Conservation (phyloP, 1,140 invertebrate genomes). For the Euglossa dilemma region DNA sequence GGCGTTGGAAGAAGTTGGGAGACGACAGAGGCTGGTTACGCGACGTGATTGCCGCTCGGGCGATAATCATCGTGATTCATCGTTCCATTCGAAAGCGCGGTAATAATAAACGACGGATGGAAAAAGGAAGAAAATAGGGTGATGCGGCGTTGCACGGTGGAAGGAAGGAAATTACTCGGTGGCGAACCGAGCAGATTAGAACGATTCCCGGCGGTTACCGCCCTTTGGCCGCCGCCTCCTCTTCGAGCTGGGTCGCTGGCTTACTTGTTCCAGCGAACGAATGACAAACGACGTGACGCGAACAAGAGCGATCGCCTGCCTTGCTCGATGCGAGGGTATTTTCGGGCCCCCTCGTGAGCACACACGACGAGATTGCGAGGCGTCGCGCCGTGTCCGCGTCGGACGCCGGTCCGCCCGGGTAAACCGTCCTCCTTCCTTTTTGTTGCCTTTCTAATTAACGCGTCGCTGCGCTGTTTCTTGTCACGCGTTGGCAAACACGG, state of each 20-base stretch:
- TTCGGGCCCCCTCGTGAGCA: constrained; percentile 40
- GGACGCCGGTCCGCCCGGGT: constrained; percentile 23
- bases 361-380: constrained; percentile 41
- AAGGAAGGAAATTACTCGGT: constrained; percentile 51
- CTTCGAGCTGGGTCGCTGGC: constrained; percentile 21
- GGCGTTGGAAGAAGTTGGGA: neutral
- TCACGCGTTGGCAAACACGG: constrained; percentile 25
- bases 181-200: constrained; percentile 40
- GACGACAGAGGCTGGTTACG: neutral
- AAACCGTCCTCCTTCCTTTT: constrained; percentile 48
- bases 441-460: constrained; percentile 63
- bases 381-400: constrained; percentile 17
- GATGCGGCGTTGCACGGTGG: neutral
- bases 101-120: constrained; percentile 3
- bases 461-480: constrained; percentile 34
- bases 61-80: constrained; percentile 23
- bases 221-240: constrained; percentile 10
- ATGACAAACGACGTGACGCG: constrained; percentile 62
- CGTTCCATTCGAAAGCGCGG: neutral
- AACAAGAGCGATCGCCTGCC: constrained; percentile 63
- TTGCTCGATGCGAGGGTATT: constrained; percentile 56
- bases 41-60: neutral
- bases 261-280: constrained; percentile 56
- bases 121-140: neutral
- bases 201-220: constrained; percentile 43